Conservation (phyloP, 2,888 invertebrate species). For the Machimus rusticus region DNA sequence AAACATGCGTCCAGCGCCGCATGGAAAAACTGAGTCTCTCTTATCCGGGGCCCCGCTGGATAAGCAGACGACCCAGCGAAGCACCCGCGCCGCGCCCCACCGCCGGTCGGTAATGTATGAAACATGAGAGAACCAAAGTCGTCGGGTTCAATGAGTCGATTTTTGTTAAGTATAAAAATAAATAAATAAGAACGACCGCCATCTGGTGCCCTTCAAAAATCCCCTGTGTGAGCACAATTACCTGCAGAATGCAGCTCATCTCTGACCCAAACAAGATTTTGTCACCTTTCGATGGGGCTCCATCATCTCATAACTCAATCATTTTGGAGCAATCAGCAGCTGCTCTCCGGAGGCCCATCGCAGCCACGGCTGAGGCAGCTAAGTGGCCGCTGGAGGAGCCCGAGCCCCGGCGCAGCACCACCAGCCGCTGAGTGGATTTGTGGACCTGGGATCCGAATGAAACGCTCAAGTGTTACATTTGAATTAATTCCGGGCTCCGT, state of each 20-base stretch:
- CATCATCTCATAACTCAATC: neutral
- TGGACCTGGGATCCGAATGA: neutral
- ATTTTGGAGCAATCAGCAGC: constrained; percentile 1
- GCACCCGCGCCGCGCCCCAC: neutral
- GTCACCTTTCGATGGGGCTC: neutral
- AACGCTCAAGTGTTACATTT: constrained; percentile 13
- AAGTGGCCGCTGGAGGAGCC: neutral
- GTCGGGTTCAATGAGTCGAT: neutral
- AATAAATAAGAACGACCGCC: neutral
- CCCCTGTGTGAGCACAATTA: neutral
- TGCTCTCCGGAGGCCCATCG: neutral
- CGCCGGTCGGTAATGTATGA: neutral
- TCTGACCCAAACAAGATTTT: neutral
- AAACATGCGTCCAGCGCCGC: neutral
- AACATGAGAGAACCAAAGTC: neutral
- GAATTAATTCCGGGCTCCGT: constrained; percentile 23
- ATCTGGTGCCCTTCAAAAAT: neutral
- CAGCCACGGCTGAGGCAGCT: neutral
- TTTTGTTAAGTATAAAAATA: neutral
- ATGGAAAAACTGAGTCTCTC: neutral
- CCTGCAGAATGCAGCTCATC: neutral
- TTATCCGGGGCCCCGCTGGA: neutral
- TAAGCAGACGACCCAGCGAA: neutral
- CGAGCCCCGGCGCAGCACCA: neutral
- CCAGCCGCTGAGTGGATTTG: neutral